These are phyloP conservation scores for Euura lappo DNA, from an alignment of 1,140 invertebrate genomes.

Conservation along the genomic window DNA sequence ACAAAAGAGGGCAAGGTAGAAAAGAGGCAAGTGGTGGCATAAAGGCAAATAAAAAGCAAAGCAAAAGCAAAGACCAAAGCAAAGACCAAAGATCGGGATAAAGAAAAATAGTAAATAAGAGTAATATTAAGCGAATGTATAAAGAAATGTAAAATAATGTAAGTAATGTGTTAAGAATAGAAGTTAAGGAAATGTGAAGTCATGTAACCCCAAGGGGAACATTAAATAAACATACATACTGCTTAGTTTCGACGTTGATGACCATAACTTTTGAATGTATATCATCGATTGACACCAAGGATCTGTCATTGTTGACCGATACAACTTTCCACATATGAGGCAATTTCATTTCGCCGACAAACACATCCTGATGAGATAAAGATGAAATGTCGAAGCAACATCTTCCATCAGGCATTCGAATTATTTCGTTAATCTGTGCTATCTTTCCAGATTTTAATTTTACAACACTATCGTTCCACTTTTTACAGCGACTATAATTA, in stretches of 20 bases:
- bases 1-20: too few relatives aligned
- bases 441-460: conserved; percentile 10
- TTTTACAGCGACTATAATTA: conserved; percentile 15
- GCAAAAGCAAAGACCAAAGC: too few relatives aligned
- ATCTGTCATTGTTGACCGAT: not conserved
- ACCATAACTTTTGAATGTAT: not conserved
- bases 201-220: too few relatives aligned
- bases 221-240: too few relatives aligned
- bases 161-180: too few relatives aligned
- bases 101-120: too few relatives aligned
- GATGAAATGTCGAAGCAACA: not conserved
- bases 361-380: not conserved
- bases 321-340: not conserved
- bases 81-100: too few relatives aligned
- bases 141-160: too few relatives aligned
- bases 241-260: not conserved
- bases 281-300: not conserved
- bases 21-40: too few relatives aligned
- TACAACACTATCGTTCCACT: conserved; percentile 17
- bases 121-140: too few relatives aligned
- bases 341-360: not conserved
- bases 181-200: too few relatives aligned
- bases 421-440: conserved; percentile 8
- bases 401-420: not conserved
- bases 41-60: too few relatives aligned